Conservation (phyloP, 1,140 invertebrate species). For the Contarinia nasturtii region DNA sequence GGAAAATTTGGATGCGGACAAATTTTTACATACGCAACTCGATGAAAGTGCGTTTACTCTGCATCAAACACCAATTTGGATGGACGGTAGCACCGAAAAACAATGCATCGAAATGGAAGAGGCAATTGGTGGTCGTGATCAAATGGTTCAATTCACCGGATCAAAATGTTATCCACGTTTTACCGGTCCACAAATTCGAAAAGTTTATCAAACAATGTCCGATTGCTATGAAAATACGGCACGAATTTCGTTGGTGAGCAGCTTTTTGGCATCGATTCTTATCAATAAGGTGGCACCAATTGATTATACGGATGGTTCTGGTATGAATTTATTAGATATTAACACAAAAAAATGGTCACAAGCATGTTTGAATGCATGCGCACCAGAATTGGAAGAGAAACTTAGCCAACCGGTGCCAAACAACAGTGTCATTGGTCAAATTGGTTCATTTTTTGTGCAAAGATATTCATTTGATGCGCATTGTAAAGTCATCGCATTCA, state of each 20-base stretch:
- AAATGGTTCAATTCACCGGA: slow-evolving; percentile 72
- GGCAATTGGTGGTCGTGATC: slow-evolving; percentile 57
- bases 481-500: slow-evolving; percentile 74
- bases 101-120: slow-evolving; percentile 67
- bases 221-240: slow-evolving; percentile 66
- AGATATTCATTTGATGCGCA: slow-evolving; percentile 63
- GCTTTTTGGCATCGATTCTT: slow-evolving; percentile 75
- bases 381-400: slow-evolving; percentile 42
- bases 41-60: slow-evolving; percentile 51
- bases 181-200: slow-evolving; percentile 83
- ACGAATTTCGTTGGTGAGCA: slow-evolving; percentile 84
- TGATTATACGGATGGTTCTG: slow-evolving; percentile 82
- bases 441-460: slow-evolving; percentile 62
- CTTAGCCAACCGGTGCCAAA: slow-evolving; percentile 54
- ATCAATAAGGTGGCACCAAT: slow-evolving; percentile 80
- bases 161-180: slow-evolving; percentile 86
- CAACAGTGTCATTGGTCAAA: slow-evolving; percentile 42
- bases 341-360: slow-evolving; percentile 56
- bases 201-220: slow-evolving; percentile 52
- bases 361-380: slow-evolving; percentile 52
- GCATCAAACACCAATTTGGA: slow-evolving; percentile 81
- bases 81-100: slow-evolving; percentile 76
- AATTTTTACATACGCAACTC: slow-evolving; percentile 71
- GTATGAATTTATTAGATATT: slow-evolving; percentile 92
- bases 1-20: slow-evolving; percentile 41